Evolutionary conservation across 2,888 invertebrate species (phyloP), one percentile per base, ranked within the genome.

Genomic region (Spialia ferax): DNA sequence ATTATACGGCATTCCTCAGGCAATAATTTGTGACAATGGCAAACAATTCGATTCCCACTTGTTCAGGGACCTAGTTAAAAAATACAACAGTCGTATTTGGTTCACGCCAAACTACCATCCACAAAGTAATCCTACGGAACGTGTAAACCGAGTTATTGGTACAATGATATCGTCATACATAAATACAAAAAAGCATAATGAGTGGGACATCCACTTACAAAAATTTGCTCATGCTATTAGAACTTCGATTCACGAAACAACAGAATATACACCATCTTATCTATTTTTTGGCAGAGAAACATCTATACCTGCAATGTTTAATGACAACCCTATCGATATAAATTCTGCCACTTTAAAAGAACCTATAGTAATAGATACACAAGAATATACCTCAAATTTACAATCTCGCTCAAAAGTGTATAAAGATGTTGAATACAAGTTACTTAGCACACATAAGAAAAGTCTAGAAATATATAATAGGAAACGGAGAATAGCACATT

Each of bases 141-240:
- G 80, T 0, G 74, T 77, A 0, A 83, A 83, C 65, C 62, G 77
- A 22, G 77, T 78, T 0, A 63, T 84, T 0, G 73, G 78, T 10
- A 76, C 77, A 2, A 77, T 75, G 63, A 74, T 82, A 6, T 54
- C 78, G n/a, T 70, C 77, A 0, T 81, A 70, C 45, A 68, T 70
- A 26, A 42, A 35, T 23, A 23, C 67, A 8, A 52, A 69, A 1
- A 73, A 71, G 13, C 72, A 73, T 22, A 71, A 69, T 42, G 68
- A 69, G 10, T 52, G 35, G 35, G 35, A 35, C 35, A 23, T n/a
- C 0, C 60, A 78, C 56, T 60, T 83, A 13, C 63, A 71, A 4
- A 45, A 77, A n/a, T 69, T 79, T 6, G 75, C 71, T 0, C 78
- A 73, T 63, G 81, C 81, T 0, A 63, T 82, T 1, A 54, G 76